phyloP scores from a whole-genome alignment of 1,140 invertebrate genomes.

The Hyles euphorbiae region DNA sequence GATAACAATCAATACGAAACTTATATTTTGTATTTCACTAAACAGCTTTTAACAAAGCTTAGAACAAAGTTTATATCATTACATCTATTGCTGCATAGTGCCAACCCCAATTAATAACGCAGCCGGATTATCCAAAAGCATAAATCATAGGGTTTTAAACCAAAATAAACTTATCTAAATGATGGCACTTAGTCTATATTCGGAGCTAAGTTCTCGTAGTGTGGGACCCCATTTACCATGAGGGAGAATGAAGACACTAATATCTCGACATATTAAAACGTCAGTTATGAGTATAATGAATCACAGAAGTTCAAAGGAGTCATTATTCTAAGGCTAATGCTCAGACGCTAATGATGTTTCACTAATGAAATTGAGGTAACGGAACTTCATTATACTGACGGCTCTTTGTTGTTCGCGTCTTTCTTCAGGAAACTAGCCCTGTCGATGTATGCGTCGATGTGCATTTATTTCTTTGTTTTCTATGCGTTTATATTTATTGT shows the following conservation, averaged over 20 bases:
- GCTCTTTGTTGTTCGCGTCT: constrained; percentile 13
- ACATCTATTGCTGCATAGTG: too few species aligned
- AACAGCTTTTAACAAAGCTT: too few species aligned
- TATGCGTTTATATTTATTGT: neutral
- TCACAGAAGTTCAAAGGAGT: constrained; percentile 40
- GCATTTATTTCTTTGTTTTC: neutral
- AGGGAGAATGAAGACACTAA: neutral
- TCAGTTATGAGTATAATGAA: constrained; percentile 14
- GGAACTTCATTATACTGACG: constrained; percentile 16
- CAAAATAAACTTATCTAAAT: too few species aligned
- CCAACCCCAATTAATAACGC: too few species aligned
- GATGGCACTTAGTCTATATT: too few species aligned
- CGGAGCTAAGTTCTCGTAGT: too few species aligned
- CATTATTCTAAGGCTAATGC: constrained; percentile 38
- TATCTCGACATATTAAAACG: neutral
- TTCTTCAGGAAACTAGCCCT: neutral
- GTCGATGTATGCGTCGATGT: neutral
- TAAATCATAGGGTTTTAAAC: too few species aligned
- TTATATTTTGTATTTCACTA: too few species aligned
- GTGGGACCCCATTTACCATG: too few species aligned
- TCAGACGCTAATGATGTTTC: constrained; percentile 37
- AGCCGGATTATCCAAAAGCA: too few species aligned
- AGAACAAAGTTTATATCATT: too few species aligned
- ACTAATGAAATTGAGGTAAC: constrained; percentile 35
- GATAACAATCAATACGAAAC: too few species aligned